Evolutionary conservation across 2,888 invertebrate genomes (phyloP).

Genomic region (Papilio elwesi): DNA sequence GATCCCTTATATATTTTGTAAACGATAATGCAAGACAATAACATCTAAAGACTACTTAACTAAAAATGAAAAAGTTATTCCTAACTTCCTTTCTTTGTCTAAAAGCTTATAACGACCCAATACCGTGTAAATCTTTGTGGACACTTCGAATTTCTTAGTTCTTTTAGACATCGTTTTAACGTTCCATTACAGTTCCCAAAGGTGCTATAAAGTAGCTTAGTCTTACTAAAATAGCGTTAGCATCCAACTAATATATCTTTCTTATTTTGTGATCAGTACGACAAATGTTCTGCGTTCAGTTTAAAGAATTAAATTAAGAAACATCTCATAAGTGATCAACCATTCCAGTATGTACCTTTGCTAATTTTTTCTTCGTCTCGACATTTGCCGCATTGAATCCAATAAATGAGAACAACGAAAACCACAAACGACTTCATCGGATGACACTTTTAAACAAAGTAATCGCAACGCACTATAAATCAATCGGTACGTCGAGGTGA

Average conservation of each 20-base stretch:
- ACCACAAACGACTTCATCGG: slow-evolving; percentile 51
- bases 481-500: not conserved
- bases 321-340: not conserved
- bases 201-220: slow-evolving; percentile 62
- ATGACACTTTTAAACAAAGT: slow-evolving; percentile 34
- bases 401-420: slow-evolving; percentile 50
- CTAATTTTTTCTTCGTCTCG: slow-evolving; percentile 78
- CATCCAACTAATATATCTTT: slow-evolving; percentile 41
- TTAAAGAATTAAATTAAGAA: slow-evolving; percentile 14
- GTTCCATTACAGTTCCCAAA: slow-evolving; percentile 71
- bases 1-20: not conserved
- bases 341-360: slow-evolving; percentile 62
- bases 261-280: slow-evolving; percentile 36
- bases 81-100: not conserved
- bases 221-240: slow-evolving; percentile 60
- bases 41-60: not conserved
- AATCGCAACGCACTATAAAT: slow-evolving; percentile 33
- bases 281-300: slow-evolving; percentile 38
- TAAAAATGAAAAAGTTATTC: slow-evolving; percentile 3
- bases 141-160: slow-evolving; percentile 62
- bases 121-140: slow-evolving; percentile 67
- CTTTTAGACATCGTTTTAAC: slow-evolving; percentile 71
- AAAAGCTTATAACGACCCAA: slow-evolving; percentile 8
- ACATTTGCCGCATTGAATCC: slow-evolving; percentile 53
- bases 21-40: not conserved